These are phyloP conservation scores for Aleadryas rufinucha DNA, from an alignment of 2,113 vertebrate species.

Conservation along the genomic window DNA sequence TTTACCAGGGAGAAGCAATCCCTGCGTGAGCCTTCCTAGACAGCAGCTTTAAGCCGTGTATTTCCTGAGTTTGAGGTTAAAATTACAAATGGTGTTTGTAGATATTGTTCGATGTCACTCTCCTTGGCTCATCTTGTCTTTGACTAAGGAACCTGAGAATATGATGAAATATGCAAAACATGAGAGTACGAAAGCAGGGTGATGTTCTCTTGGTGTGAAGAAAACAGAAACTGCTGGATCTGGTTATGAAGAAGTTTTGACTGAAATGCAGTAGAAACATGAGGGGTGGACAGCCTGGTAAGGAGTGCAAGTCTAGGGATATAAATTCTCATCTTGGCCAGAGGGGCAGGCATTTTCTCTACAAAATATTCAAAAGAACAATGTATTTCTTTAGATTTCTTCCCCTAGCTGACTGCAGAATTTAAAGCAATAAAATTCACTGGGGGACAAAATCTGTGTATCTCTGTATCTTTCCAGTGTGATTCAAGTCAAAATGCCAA, in stretches of 20 bases:
- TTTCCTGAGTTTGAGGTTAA: neutral
- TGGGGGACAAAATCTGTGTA: neutral
- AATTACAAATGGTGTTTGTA: neutral
- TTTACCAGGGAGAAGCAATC: neutral
- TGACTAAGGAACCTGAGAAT: neutral
- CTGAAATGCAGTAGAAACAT: neutral
- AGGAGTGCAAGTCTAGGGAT: neutral
- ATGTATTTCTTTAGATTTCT: neutral
- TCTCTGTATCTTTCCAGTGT: neutral
- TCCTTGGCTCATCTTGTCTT: neutral
- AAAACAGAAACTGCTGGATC: neutral
- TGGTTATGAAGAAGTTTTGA: neutral
- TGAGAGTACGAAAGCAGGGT: neutral
- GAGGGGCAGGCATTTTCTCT: neutral
- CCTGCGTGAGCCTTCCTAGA: neutral
- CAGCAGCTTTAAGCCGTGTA: neutral
- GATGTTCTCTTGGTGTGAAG: neutral
- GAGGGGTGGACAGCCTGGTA: neutral
- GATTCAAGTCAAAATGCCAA: neutral
- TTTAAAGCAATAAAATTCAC: neutral
- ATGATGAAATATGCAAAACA: neutral
- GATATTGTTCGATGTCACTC: rapidly evolving
- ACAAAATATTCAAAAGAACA: neutral
- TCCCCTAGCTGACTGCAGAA: neutral
- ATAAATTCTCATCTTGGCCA: neutral